A percentile compares a stretch with the other conserved stretches of the same genome.
phyloP scores from a whole-genome alignment of 2,797 vertebrate species.

The Holocentrus rufus region DNA sequence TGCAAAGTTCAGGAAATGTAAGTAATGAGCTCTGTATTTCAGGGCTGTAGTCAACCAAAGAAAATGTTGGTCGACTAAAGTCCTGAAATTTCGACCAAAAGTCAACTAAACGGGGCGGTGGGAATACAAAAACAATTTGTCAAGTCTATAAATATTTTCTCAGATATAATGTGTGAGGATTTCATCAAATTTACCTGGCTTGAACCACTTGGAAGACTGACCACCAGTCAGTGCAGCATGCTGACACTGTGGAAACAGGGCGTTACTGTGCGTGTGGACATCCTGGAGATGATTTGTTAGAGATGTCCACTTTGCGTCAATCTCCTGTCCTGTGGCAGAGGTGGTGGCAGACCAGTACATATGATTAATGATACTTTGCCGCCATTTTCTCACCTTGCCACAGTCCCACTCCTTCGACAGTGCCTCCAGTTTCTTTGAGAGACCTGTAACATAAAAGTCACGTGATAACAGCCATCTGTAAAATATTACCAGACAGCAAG shows the following conservation, averaged over 20 bases:
- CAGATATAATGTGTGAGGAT: neutral
- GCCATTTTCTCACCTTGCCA: neutral
- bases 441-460: no score
- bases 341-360: conserved; percentile 4
- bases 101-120: no score
- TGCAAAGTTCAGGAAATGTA: no score
- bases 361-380: conserved; percentile 4
- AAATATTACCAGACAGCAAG: no score
- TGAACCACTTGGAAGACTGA: neutral
- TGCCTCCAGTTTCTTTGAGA: neutral
- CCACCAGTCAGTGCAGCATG: no score
- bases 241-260: conserved; percentile 8
- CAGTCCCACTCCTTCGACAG: neutral
- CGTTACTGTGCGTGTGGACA: conserved; percentile 5
- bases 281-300: conserved; percentile 20
- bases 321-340: conserved; percentile 17
- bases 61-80: no score
- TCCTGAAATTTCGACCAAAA: no score
- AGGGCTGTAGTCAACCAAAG: no score
- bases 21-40: no score
- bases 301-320: conserved; percentile 29
- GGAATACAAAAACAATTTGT: no score
- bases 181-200: neutral
- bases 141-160: neutral
- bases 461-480: no score